A percentile compares a stretch with the other conserved stretches of the same genome.
phyloP scores from a whole-genome alignment of 2,113 vertebrate species.

The Perccottus glenii region DNA sequence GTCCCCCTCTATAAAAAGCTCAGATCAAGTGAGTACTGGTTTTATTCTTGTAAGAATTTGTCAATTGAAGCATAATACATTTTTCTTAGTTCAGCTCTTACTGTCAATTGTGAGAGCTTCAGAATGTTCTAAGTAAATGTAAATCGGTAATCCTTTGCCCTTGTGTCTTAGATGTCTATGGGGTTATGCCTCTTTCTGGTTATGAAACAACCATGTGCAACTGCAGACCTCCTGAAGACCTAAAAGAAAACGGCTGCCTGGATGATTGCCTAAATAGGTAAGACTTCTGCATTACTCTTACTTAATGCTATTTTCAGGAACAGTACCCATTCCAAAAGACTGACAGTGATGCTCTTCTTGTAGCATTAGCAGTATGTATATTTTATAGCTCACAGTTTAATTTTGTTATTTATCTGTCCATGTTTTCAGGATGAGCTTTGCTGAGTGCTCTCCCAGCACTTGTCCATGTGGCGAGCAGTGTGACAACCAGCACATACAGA shows the following conservation, averaged over 20 bases:
- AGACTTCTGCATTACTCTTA: too few relatives aligned
- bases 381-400: background rate
- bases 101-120: background rate
- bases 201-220: conserved; percentile 97
- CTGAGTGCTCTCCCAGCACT: conserved; percentile 93
- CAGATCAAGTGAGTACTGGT: conserved; percentile 90
- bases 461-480: conserved; percentile 92
- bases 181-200: conserved; percentile 96
- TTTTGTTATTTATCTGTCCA: background rate
- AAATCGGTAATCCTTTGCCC: conserved; percentile 1
- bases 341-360: too few relatives aligned
- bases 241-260: conserved; percentile 84
- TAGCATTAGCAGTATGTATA: background rate
- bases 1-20: conserved; percentile 99
- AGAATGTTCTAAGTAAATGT: conserved; percentile 6
- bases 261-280: conserved; percentile 98
- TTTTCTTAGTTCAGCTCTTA: background rate
- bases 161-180: conserved; percentile 87
- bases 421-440: conserved; percentile 92
- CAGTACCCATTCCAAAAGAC: too few relatives aligned
- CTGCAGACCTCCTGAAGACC: conserved; percentile 85
- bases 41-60: conserved; percentile 9
- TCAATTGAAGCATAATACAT: background rate
- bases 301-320: too few relatives aligned
- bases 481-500: conserved; percentile 96